These are phyloP conservation scores for Oryzaephilus surinamensis DNA, from an alignment of 1,140 invertebrate genomes.

Conservation along the genomic window DNA sequence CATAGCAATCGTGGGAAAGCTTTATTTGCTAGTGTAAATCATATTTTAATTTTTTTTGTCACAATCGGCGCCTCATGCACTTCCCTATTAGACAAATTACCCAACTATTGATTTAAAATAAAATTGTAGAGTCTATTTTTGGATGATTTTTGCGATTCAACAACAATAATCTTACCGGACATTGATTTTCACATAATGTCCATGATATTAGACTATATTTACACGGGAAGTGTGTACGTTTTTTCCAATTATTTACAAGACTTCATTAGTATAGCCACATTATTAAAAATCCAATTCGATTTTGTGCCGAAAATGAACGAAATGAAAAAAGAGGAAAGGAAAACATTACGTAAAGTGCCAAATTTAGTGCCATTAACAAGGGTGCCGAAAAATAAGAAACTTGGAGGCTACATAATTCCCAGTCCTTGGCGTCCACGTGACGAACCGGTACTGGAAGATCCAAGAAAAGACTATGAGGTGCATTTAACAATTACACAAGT, in stretches of 20 bases:
- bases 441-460: conserved; percentile 23
- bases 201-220: conserved; percentile 34
- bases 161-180: conserved; percentile 30
- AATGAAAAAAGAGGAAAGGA: conserved; percentile 11
- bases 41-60: no score
- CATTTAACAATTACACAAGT: conserved; percentile 3
- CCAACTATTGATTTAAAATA: no score
- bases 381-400: conserved; percentile 12
- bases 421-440: conserved; percentile 32
- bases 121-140: conserved; percentile 28
- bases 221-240: conserved; percentile 27
- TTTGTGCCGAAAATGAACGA: conserved; percentile 6
- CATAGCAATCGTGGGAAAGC: no score
- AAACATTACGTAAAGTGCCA: conserved; percentile 25
- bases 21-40: no score
- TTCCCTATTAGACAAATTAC: no score
- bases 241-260: conserved; percentile 22
- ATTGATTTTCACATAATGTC: conserved; percentile 27
- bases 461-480: conserved; percentile 17
- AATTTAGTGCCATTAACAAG: conserved; percentile 26
- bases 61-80: no score
- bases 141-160: conserved; percentile 18
- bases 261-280: conserved; percentile 23
- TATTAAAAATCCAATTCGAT: conserved; percentile 27
- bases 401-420: conserved; percentile 28